These are phyloP conservation scores for Calypte anna DNA, from an alignment of 2,113 vertebrate genomes.

Conservation along the genomic window DNA sequence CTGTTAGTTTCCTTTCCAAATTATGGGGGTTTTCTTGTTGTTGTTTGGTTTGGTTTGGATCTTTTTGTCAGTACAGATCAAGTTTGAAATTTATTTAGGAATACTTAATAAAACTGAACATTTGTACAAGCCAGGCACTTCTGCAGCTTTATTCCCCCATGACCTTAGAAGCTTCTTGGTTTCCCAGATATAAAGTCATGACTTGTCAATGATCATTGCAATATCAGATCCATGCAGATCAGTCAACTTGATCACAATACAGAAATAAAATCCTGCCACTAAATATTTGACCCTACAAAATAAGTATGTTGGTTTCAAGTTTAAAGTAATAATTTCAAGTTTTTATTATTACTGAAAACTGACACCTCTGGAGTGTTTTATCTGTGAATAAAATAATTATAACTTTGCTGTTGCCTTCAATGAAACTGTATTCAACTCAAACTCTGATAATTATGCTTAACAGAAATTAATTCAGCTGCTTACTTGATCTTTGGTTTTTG, in stretches of 20 bases:
- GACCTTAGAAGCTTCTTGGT: not conserved
- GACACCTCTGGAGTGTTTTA: not conserved
- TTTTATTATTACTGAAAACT: not conserved
- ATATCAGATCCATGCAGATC: not conserved
- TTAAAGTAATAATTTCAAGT: not conserved
- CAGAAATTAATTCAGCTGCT: constrained; percentile 55
- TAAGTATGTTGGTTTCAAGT: not conserved
- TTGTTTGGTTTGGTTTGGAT: no score
- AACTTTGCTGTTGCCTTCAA: not conserved
- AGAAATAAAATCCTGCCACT: not conserved
- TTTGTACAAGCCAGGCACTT: not conserved
- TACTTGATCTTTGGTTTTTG: constrained; percentile 93
- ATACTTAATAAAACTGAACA: not conserved
- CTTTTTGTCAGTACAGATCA: not conserved
- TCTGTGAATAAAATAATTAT: not conserved
- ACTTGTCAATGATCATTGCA: not conserved
- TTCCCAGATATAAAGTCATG: not conserved
- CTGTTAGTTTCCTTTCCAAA: not conserved
- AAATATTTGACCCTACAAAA: not conserved
- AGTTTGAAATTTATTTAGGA: not conserved
- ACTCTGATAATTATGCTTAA: not conserved
- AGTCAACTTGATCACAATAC: not conserved
- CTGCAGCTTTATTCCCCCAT: not conserved
- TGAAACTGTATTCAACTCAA: not conserved
- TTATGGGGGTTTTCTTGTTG: no score